Percentiles rank a stretch among this genome's conserved stretches.
These are phyloP conservation scores for Bombus balteatus DNA, from an alignment of 1,140 invertebrate species.

Conservation along the genomic window DNA sequence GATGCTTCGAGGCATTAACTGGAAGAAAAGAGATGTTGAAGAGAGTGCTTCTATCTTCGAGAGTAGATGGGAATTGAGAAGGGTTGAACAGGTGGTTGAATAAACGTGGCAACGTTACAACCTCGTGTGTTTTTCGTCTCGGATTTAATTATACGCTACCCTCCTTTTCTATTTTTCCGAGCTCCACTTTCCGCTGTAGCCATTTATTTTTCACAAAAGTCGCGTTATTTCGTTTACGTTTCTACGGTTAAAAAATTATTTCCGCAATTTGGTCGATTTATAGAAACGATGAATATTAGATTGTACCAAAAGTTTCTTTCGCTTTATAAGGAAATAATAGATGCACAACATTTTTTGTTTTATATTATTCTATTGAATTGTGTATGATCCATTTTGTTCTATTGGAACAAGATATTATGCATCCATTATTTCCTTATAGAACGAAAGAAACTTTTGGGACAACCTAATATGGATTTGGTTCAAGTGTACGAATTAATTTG, in stretches of 20 bases:
- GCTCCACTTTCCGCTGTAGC: not conserved
- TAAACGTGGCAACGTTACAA: constrained; percentile 45
- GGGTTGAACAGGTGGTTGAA: constrained; percentile 62
- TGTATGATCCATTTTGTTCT: too few relatives aligned
- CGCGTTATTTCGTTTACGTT: not conserved
- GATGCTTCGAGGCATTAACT: not conserved
- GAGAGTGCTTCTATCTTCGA: constrained; percentile 29
- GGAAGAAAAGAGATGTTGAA: constrained; percentile 22
- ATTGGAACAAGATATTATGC: too few relatives aligned
- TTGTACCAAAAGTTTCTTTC: too few relatives aligned
- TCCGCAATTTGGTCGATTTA: too few relatives aligned
- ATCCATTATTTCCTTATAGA: too few relatives aligned
- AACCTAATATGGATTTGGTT: too few relatives aligned
- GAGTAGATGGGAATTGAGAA: constrained; percentile 30
- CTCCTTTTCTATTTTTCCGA: constrained; percentile 4
- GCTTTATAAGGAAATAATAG: too few relatives aligned
- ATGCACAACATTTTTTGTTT: too few relatives aligned
- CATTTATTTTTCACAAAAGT: not conserved
- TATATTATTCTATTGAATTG: too few relatives aligned
- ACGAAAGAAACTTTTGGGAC: too few relatives aligned
- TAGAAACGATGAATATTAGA: too few relatives aligned
- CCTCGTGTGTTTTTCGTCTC: not conserved
- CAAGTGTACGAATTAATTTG: too few relatives aligned
- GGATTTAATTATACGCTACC: constrained; percentile 34
- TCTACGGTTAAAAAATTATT: not conserved